phyloP scores from a whole-genome alignment of 2,888 invertebrate species.

The Volucella bombylans region DNA sequence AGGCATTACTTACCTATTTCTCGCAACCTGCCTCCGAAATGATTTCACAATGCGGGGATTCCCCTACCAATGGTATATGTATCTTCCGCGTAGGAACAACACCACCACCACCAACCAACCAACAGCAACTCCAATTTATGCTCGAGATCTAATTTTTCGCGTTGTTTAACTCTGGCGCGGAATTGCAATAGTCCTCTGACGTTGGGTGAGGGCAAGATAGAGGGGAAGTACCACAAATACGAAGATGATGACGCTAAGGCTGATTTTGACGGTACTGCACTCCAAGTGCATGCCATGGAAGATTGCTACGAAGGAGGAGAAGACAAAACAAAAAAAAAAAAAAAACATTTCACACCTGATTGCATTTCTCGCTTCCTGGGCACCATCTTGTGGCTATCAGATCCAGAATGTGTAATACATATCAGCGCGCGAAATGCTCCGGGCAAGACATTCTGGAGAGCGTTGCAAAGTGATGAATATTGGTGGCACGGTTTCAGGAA shows the following conservation, averaged over 20 bases:
- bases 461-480: slow-evolving; percentile 7
- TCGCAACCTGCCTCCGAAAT: slow-evolving; percentile 25
- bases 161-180: slow-evolving; percentile 52
- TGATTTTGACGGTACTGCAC: slow-evolving; percentile 19
- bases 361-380: slow-evolving; percentile 57
- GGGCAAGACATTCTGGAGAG: slow-evolving; percentile 22
- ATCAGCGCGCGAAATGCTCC: slow-evolving; percentile 44
- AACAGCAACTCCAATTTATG: slow-evolving; percentile 62
- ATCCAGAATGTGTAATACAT: slow-evolving; percentile 11
- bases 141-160: slow-evolving; percentile 72
- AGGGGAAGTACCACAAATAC: neutral
- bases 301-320: neutral
- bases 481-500: neutral
- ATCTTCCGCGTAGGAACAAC: slow-evolving; percentile 36
- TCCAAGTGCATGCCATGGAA: slow-evolving; percentile 20
- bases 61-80: slow-evolving; percentile 37
- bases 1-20: slow-evolving; percentile 52
- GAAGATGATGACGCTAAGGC: slow-evolving; percentile 2
- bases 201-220: no score
- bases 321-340: slow-evolving; percentile 34
- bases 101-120: slow-evolving; percentile 13
- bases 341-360: slow-evolving; percentile 68
- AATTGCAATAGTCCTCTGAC: slow-evolving; percentile 20
- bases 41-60: slow-evolving; percentile 32
- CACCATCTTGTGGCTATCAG: slow-evolving; percentile 63